phyloP scores from a whole-genome alignment of 2,888 invertebrate species.

The Ceriagrion tenellum region DNA sequence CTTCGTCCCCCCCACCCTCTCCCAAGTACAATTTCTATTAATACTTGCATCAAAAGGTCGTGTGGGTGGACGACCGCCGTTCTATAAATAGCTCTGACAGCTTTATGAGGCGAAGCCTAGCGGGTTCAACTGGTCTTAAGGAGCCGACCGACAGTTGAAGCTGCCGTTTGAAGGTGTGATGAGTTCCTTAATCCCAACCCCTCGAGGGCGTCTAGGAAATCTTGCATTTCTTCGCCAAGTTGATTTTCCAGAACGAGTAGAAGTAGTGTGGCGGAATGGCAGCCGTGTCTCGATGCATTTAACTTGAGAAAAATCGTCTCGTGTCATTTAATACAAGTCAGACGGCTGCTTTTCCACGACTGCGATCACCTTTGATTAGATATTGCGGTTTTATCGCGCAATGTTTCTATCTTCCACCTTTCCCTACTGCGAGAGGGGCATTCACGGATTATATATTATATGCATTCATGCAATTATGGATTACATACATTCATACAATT shows the following conservation, averaged over 20 bases:
- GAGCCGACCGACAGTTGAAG: background rate
- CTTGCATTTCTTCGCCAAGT: background rate
- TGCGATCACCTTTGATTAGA: too few relatives aligned
- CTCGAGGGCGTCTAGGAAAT: background rate
- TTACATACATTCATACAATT: too few relatives aligned
- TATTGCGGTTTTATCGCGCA: too few relatives aligned
- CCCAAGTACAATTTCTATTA: conserved; percentile 22
- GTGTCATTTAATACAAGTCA: background rate
- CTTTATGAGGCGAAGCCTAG: background rate
- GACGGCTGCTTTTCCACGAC: too few relatives aligned
- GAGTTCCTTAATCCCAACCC: background rate
- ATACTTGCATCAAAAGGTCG: conserved; percentile 46
- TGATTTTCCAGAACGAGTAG: background rate
- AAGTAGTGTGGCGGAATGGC: background rate
- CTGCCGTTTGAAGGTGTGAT: background rate
- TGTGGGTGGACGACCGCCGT: conserved; percentile 2
- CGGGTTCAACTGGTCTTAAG: background rate
- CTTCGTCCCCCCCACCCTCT: background rate
- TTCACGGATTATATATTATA: too few relatives aligned
- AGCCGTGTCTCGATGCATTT: background rate
- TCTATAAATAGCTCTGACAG: conserved; percentile 42
- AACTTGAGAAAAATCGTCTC: background rate
- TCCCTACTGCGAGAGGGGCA: too few relatives aligned
- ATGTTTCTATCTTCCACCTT: too few relatives aligned
- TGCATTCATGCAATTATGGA: too few relatives aligned